Evolutionary conservation across 1,140 invertebrate genomes (phyloP).

Genomic region (Tetragnatha versicolor): DNA sequence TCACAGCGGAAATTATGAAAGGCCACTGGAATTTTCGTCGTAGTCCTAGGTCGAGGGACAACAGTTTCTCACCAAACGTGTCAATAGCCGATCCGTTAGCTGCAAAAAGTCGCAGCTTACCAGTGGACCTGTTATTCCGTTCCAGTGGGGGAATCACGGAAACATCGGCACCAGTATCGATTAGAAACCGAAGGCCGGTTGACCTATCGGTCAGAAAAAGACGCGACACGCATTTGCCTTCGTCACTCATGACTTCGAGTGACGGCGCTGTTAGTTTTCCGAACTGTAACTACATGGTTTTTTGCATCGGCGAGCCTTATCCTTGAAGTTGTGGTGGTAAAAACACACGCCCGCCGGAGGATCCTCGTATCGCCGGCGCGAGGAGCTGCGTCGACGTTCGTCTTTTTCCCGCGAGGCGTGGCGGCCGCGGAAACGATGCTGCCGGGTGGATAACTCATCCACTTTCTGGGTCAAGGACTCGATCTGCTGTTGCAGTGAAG

Average conservation of each 20-base stretch:
- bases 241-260: background rate
- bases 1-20: slow-evolving; percentile 38
- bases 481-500: background rate
- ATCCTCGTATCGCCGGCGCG: slow-evolving; percentile 59
- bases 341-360: slow-evolving; percentile 1
- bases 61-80: slow-evolving; percentile 23
- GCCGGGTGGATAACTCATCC: background rate
- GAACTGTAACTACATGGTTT: slow-evolving; percentile 12
- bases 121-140: background rate
- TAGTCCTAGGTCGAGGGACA: slow-evolving; percentile 34
- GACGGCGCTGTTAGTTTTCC: slow-evolving; percentile 34
- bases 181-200: slow-evolving; percentile 15
- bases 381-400: background rate
- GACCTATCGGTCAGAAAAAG: slow-evolving; percentile 40
- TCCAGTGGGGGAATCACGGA: background rate
- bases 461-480: background rate
- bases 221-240: background rate
- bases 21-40: slow-evolving; percentile 38
- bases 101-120: slow-evolving; percentile 29
- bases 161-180: slow-evolving; percentile 53
- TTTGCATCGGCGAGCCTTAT: slow-evolving; percentile 42
- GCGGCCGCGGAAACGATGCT: background rate
- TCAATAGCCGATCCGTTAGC: slow-evolving; percentile 42
- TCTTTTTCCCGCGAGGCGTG: background rate
- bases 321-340: slow-evolving; percentile 50